These are phyloP conservation scores for Pecten maximus DNA, from an alignment of 2,888 invertebrate species.

Conservation along the genomic window DNA sequence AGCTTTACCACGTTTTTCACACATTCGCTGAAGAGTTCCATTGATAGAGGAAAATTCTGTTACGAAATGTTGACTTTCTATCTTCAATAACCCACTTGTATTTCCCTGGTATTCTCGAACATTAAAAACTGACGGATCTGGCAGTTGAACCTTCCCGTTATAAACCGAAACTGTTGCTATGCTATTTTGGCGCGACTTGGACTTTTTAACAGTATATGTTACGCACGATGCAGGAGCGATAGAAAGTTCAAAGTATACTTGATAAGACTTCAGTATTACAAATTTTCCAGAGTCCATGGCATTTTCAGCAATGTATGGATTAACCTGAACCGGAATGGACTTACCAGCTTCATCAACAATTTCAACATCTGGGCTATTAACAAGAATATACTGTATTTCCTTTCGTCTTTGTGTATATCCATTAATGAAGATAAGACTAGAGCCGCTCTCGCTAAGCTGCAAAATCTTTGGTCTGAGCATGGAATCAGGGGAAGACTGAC, in stretches of 20 bases:
- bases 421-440: neutral
- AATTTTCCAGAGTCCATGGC: neutral
- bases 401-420: conserved; percentile 7
- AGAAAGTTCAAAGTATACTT: neutral
- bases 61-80: conserved; percentile 40
- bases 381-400: neutral
- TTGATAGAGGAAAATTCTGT: conserved; percentile 40
- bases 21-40: conserved; percentile 45
- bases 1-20: neutral
- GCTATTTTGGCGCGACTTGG: neutral
- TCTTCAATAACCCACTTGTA: neutral
- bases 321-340: neutral
- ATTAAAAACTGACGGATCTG: neutral
- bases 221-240: neutral
- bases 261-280: neutral
- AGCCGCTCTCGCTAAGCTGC: neutral
- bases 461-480: neutral
- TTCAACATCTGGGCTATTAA: neutral
- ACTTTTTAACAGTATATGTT: neutral
- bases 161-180: neutral
- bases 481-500: neutral
- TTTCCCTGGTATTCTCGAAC: neutral
- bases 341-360: neutral
- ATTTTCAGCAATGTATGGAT: neutral
- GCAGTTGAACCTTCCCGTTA: neutral